Evolutionary conservation across 1,140 invertebrate genomes (phyloP).

Genomic region (Anadara kagoshimensis): DNA sequence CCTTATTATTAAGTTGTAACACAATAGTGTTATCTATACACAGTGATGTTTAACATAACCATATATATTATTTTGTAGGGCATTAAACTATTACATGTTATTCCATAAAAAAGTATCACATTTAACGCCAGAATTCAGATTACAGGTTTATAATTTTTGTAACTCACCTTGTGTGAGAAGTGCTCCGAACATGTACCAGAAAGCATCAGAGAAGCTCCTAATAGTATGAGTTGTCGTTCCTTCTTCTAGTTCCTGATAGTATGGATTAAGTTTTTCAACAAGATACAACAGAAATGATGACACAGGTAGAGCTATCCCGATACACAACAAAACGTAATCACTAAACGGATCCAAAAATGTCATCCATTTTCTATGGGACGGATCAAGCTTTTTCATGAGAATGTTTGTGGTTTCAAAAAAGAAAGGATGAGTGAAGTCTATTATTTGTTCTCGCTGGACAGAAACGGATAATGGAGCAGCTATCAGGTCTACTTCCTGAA

Average conservation of each 20-base stretch:
- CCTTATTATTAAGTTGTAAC: too few species aligned
- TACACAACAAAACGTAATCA: conserved; percentile 42
- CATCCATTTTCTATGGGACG: conserved; percentile 53
- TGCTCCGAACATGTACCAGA: conserved; percentile 62
- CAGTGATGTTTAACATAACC: too few species aligned
- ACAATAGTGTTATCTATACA: too few species aligned
- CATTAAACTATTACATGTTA: too few species aligned
- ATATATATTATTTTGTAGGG: too few species aligned
- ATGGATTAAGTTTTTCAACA: conserved; percentile 49
- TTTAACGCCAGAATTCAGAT: too few species aligned
- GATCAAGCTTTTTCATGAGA: conserved; percentile 56
- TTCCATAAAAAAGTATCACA: too few species aligned
- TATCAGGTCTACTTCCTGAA: conserved; percentile 60
- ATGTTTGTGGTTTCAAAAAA: conserved; percentile 53
- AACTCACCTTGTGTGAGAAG: conserved; percentile 58
- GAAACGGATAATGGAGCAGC: conserved; percentile 47
- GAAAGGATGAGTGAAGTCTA: conserved; percentile 63
- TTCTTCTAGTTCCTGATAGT: conserved; percentile 36
- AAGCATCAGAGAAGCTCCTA: conserved; percentile 48
- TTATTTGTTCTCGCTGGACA: conserved; percentile 47
- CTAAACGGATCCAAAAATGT: conserved; percentile 57
- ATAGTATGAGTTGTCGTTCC: conserved; percentile 25
- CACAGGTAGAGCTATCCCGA: conserved; percentile 39
- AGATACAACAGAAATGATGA: conserved; percentile 42
- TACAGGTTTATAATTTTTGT: not conserved